Evolutionary conservation across 2,113 vertebrate species (phyloP), one percentile per base, ranked within the genome.

Genomic region (Myotis lucifugus): DNA sequence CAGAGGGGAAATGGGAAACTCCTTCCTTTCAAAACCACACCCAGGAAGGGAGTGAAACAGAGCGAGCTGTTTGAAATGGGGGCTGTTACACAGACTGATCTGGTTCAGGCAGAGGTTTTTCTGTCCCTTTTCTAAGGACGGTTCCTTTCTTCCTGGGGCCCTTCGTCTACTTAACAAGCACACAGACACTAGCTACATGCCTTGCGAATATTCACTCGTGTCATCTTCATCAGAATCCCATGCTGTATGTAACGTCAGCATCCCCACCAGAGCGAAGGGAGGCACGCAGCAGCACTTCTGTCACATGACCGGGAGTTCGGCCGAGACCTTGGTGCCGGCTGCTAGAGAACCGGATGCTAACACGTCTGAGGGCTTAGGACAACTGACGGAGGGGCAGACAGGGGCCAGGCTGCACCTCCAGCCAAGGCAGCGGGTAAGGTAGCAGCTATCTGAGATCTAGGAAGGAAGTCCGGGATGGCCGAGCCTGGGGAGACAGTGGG

Each of bases 1-100:
- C 67, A 89, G 92, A 84, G 90, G 37, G 88, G 85, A 96, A 96
- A 95, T 95, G 96, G 93, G 88, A 93, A 96, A 93, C 88, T 88
- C 90, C 10, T 88, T 85, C 92, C 81, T 96, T 93, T 83, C 42
- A 88, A 96, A 97, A 86, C 88, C 86, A 93, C 85, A 95, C 92
- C 91, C 84, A 96, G 93, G 88, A 93, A 72, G 76, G 64, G 92
- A 91, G 85, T 66, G 76, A 95, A 88, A 88, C 66, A 91, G 93
- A 91, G 54, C 32, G 52, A 87, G 76, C 86, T 76, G 84, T 95
- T 79, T 52, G 79, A 94, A 96, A 94, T 18, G 85, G 52, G 73
- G 64, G 52, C 92, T 61, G 50, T 48, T 96, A 90, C 54, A 94
- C 64, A 93, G 78, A 94, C 73, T 92, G 72, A 52, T 91, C 88